Base-by-base conservation (phyloP, 2,113 vertebrate species). In the Todiramphus saurophagus region DNA sequence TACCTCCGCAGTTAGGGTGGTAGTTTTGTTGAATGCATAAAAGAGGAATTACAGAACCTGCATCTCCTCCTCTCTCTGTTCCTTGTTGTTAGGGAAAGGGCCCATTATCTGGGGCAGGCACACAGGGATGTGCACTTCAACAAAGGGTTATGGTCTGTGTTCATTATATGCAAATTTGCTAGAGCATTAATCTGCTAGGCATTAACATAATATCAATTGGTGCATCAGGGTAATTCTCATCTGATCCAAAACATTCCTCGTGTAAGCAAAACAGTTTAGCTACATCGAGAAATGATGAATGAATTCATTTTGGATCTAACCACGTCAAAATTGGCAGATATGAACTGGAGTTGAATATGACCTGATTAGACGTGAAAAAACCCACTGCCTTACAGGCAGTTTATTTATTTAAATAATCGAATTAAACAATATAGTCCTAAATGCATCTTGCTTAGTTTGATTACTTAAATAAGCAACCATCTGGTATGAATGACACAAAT, bases 121-220 rank as follows among this genome's bases (percentile, higher is more conserved):
- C 95, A 7, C 5, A 8, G 93, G 94, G 97, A 96, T 74, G 63
- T 18, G 23, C 95, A 93, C 87, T 97, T 91, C 93, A 92, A 16
- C 33, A 21, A 93, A 84, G 79, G 86, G 95, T 84, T 43, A 23
- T 60, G 92, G 90, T 90, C 90, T 10, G 5, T 79, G 58, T 92
- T 98, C 96, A 94, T 97, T 96, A 97, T 96, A 93, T 97, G 95
- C 94, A 97, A 97, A 97, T 97, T 94, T 94, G 66, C 89, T 41
- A 46, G 25, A 88, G 56, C 94, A 94, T 95, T 97, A 96, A 94
- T 96, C 90, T 90, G 91, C 83, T 78, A 89, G 82, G 85, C 97
- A 96, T 97, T 97, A 97, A 90, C 95, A 96, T 97, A 96, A 53
- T 88, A 92, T 97, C 95, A 90, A 35, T 35, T 27, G 41, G 83